phyloP scores from a whole-genome alignment of 2,113 vertebrate genomes.

The Sylvicapra grimmia region DNA sequence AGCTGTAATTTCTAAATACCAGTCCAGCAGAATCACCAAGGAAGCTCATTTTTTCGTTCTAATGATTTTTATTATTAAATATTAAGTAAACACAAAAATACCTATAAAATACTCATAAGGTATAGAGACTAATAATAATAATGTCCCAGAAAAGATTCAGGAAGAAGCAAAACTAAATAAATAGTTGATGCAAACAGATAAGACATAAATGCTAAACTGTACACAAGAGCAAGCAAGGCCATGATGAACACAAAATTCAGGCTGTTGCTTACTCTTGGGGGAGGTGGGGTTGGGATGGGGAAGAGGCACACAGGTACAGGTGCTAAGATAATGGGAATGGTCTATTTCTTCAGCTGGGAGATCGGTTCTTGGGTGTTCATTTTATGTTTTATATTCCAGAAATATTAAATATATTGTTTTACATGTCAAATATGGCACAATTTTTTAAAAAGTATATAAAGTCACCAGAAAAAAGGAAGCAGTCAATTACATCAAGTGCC shows the following conservation, averaged over 20 bases:
- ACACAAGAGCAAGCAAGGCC: not conserved
- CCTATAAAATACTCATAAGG: not conserved
- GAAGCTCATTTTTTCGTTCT: not conserved
- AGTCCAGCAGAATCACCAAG: not conserved
- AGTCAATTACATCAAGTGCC: not conserved
- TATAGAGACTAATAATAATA: not conserved
- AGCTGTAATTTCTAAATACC: not conserved
- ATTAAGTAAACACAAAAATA: not conserved
- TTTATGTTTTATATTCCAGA: not conserved
- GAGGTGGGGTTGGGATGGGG: not conserved
- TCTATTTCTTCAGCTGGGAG: not conserved
- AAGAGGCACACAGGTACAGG: not conserved
- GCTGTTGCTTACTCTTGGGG: not conserved
- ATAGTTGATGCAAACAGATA: not conserved
- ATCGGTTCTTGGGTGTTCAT: not conserved
- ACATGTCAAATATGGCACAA: not conserved
- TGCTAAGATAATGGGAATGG: not conserved
- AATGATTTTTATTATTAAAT: constrained; percentile 3
- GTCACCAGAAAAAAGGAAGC: not conserved
- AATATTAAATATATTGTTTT: not conserved
- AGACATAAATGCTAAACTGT: not conserved
- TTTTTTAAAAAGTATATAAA: not conserved
- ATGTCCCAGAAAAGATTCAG: not conserved
- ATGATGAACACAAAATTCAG: not conserved
- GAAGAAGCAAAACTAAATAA: not conserved